Percentiles rank a stretch among this genome's conserved stretches.
Conservation (phyloP, 2,797 vertebrate species). For the Cirrhinus molitorella region DNA sequence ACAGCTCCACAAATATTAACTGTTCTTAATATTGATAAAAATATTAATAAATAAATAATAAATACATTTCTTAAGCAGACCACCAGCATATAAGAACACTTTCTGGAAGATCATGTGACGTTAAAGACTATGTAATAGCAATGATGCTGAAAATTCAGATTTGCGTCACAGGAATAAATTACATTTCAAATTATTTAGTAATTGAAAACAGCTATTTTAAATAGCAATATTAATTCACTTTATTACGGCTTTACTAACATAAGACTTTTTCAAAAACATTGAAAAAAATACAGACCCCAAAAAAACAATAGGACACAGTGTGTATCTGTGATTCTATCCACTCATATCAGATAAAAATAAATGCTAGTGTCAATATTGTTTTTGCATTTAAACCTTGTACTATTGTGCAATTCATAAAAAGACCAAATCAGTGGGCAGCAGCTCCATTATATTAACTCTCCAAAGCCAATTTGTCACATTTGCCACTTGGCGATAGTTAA, state of each 20-base stretch:
- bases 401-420: neutral
- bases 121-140: no score
- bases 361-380: neutral
- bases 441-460: neutral
- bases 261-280: neutral
- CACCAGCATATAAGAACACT: neutral
- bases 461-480: conserved; percentile 19
- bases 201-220: neutral
- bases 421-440: neutral
- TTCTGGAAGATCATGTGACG: no score
- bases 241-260: neutral
- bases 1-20: neutral
- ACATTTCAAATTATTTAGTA: neutral
- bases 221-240: neutral
- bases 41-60: no score
- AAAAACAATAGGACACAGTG: no score
- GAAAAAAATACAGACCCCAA: no score
- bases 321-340: neutral
- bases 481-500: neutral
- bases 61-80: no score
- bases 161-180: neutral
- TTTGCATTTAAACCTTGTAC: neutral
- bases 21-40: neutral
- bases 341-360: neutral
- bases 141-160: neutral